These are phyloP conservation scores for Spinus pinus DNA, from an alignment of 2,797 vertebrate species.

Conservation along the genomic window DNA sequence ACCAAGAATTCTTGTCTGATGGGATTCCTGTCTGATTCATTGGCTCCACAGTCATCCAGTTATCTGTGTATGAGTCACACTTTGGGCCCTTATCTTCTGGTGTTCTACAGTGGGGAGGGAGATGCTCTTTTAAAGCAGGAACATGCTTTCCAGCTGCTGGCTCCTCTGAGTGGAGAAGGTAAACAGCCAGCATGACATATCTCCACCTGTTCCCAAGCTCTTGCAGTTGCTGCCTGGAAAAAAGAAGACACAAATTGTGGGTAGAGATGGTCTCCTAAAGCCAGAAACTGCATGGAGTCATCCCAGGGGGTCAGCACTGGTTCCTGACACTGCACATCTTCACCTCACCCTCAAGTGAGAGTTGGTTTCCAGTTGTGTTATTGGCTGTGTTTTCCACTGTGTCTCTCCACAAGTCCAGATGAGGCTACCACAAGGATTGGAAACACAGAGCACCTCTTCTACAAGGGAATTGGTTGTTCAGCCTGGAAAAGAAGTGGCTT, in stretches of 20 bases:
- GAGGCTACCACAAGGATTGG: neutral
- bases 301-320: accelerated
- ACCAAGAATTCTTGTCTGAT: neutral
- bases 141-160: accelerated
- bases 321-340: accelerated
- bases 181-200: accelerated
- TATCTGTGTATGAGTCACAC: neutral
- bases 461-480: neutral
- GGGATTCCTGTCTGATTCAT: neutral
- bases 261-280: neutral
- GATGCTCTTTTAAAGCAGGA: neutral
- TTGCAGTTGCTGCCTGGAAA: neutral
- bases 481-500: neutral
- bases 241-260: neutral
- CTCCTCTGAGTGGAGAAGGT: neutral
- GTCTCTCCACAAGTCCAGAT: neutral
- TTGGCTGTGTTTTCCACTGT: neutral
- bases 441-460: neutral
- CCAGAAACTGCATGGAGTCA: neutral
- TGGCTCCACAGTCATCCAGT: neutral
- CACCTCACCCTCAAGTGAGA: accelerated
- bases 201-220: too few species aligned
- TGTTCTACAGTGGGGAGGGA: neutral
- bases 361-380: accelerated
- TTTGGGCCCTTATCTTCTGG: neutral